A percentile compares a stretch with the other conserved stretches of the same genome.
These are phyloP conservation scores for Patagioenas fasciata DNA, from an alignment of 2,113 vertebrate genomes.

Conservation along the genomic window DNA sequence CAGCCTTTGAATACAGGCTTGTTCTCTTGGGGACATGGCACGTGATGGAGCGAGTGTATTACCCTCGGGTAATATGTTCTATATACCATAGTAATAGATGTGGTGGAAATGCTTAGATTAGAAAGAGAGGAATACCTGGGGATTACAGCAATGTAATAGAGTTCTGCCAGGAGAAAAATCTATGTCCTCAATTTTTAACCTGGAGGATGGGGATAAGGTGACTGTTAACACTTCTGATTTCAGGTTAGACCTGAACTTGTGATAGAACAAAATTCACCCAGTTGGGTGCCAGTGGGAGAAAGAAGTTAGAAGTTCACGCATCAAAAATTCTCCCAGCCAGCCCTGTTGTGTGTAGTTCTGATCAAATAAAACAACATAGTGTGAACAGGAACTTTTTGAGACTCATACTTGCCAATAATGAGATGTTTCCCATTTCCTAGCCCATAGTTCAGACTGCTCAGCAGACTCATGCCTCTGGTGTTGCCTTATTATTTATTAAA, in stretches of 20 bases:
- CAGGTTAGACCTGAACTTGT: neutral
- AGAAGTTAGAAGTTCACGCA: fast-evolving
- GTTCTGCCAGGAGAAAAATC: slow-evolving; percentile 35
- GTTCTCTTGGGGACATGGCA: neutral
- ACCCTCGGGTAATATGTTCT: slow-evolving; percentile 25
- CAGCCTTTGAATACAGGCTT: neutral
- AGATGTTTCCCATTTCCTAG: neutral
- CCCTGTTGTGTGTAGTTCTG: neutral
- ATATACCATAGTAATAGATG: slow-evolving; percentile 16
- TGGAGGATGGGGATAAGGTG: slow-evolving; percentile 55
- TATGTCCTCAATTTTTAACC: slow-evolving; percentile 60
- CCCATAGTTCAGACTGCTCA: neutral
- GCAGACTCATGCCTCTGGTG: neutral
- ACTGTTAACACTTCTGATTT: neutral
- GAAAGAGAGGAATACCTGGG: slow-evolving; percentile 46
- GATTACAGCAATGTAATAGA: slow-evolving; percentile 50
- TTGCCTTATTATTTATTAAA: neutral
- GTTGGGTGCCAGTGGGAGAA: neutral
- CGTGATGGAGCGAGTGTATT: neutral
- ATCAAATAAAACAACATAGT: neutral
- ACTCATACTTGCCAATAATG: neutral
- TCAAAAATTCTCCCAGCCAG: neutral
- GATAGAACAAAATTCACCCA: neutral
- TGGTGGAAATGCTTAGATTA: slow-evolving; percentile 32
- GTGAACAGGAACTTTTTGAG: neutral